A percentile compares a stretch with the other conserved stretches of the same genome.
phyloP scores from a whole-genome alignment of 2,888 invertebrate species.

The Meloe dianella region DNA sequence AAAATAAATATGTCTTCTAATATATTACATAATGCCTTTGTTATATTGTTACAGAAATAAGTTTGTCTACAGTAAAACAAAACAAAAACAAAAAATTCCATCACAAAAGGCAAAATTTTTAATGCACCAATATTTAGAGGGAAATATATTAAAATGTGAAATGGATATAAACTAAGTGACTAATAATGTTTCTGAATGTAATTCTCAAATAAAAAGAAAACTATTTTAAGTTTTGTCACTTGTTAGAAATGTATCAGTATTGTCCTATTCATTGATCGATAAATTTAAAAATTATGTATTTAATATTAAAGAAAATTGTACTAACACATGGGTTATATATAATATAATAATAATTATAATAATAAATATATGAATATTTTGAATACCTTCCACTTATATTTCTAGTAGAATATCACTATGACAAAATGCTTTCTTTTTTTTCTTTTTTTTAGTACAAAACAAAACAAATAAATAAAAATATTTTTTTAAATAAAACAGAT shows the following conservation, averaged over 20 bases:
- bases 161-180: slow-evolving; percentile 2
- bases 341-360: slow-evolving; percentile 20
- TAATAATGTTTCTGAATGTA: slow-evolving; percentile 1
- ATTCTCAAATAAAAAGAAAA: slow-evolving; percentile 37
- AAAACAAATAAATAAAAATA: slow-evolving; percentile 47
- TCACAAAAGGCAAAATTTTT: slow-evolving; percentile 33
- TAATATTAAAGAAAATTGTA: slow-evolving; percentile 43
- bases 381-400: slow-evolving; percentile 41
- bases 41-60: slow-evolving; percentile 32
- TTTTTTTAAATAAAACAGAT: slow-evolving; percentile 40
- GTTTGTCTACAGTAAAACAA: slow-evolving; percentile 11
- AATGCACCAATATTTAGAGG: slow-evolving; percentile 32
- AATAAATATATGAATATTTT: slow-evolving; percentile 44
- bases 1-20: slow-evolving; percentile 49
- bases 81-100: slow-evolving; percentile 24
- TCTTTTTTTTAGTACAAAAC: slow-evolving; percentile 44
- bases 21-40: slow-evolving; percentile 41
- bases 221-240: slow-evolving; percentile 39
- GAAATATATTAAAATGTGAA: slow-evolving; percentile 16
- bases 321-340: slow-evolving; percentile 41
- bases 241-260: slow-evolving; percentile 48
- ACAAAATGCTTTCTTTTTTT: slow-evolving; percentile 29
- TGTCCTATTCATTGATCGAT: slow-evolving; percentile 43
- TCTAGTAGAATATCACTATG: slow-evolving; percentile 45
- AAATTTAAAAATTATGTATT: slow-evolving; percentile 15